A percentile compares a stretch with the other conserved stretches of the same genome.
Conservation (phyloP, 2,888 invertebrate species). For the Meganola albula region DNA sequence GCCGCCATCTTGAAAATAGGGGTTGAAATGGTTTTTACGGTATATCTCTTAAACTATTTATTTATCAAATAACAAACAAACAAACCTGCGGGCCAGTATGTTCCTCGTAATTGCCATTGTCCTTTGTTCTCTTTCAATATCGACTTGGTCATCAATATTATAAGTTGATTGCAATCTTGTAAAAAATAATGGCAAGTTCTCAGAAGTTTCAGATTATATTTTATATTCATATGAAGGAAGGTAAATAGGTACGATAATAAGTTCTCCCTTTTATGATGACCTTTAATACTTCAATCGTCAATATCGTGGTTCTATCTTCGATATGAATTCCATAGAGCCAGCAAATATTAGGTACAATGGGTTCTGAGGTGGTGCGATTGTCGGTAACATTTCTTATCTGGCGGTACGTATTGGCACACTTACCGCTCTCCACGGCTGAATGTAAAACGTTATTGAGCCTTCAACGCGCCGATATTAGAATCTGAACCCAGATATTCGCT, state of each 20-base stretch:
- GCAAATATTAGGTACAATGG: slow-evolving; percentile 43
- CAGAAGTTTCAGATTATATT: too few relatives aligned
- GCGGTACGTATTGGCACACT: slow-evolving; percentile 49
- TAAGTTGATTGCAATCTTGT: too few relatives aligned
- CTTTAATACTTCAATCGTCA: slow-evolving; percentile 36
- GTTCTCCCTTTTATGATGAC: slow-evolving; percentile 31
- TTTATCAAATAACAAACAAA: too few relatives aligned
- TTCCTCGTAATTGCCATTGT: too few relatives aligned
- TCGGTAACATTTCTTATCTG: slow-evolving; percentile 59
- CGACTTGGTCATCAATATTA: too few relatives aligned
- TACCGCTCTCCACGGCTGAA: slow-evolving; percentile 46
- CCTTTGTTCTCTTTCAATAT: too few relatives aligned
- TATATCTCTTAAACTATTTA: too few relatives aligned
- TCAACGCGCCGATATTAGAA: slow-evolving; percentile 52
- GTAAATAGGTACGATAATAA: slow-evolving; percentile 27
- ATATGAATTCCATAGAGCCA: slow-evolving; percentile 49
- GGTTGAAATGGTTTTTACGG: too few relatives aligned
- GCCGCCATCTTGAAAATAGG: too few relatives aligned
- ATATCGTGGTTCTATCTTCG: slow-evolving; percentile 18
- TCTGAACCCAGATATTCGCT: slow-evolving; percentile 45
- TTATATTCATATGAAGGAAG: too few relatives aligned
- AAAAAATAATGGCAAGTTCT: too few relatives aligned
- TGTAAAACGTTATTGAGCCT: slow-evolving; percentile 60
- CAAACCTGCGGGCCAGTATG: too few relatives aligned
- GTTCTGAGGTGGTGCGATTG: slow-evolving; percentile 43